Evolutionary conservation across 1,140 invertebrate genomes (phyloP).

Genomic region (Drosophila lini): DNA sequence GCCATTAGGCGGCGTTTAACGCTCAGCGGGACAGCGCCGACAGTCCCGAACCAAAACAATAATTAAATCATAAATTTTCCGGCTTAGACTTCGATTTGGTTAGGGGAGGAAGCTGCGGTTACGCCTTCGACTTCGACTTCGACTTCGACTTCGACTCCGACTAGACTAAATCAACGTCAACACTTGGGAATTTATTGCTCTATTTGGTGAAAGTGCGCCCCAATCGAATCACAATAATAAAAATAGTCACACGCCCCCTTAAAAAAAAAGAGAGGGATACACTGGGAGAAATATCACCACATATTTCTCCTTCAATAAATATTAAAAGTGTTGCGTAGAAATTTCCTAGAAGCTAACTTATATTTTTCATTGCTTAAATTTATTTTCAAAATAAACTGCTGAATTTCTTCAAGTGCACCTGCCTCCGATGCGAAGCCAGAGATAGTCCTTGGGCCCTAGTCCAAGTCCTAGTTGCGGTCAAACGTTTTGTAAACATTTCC

Average conservation of each 20-base stretch:
- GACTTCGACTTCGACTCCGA: neutral
- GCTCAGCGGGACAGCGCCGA: slow-evolving; percentile 46
- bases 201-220: slow-evolving; percentile 64
- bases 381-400: neutral
- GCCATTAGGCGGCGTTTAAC: slow-evolving; percentile 57
- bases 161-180: slow-evolving; percentile 65
- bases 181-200: slow-evolving; percentile 73
- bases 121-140: slow-evolving; percentile 2
- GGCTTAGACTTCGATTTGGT: slow-evolving; percentile 10
- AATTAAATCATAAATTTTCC: slow-evolving; percentile 78
- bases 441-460: slow-evolving; percentile 24
- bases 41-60: slow-evolving; percentile 58
- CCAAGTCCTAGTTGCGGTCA: slow-evolving; percentile 37
- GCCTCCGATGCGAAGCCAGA: neutral
- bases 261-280: neutral
- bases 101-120: neutral
- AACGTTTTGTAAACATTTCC: slow-evolving; percentile 44
- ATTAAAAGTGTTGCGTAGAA: too few species aligned
- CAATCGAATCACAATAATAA: slow-evolving; percentile 73
- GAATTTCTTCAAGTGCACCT: slow-evolving; percentile 7
- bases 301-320: neutral
- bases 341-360: too few species aligned
- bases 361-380: too few species aligned
- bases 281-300: neutral
- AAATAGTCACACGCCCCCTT: slow-evolving; percentile 73